Evolutionary conservation across 92 coral and sea anemone genomes (phyloP), one percentile per base, ranked within the genome.

Genomic region (Micromussa lordhowensis): DNA sequence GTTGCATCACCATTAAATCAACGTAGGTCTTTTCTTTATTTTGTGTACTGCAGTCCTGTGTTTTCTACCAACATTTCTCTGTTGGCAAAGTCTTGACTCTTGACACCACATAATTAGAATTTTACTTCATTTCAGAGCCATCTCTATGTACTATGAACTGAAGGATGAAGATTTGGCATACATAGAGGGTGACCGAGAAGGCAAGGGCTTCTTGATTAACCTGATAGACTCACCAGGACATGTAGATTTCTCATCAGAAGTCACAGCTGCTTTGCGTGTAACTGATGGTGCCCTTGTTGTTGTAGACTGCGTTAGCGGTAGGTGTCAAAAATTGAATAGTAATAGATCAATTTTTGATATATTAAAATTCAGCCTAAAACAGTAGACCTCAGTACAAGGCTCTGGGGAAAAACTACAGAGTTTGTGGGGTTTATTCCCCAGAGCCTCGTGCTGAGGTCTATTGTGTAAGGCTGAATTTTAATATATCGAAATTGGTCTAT

Each of bases 231-330:
- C 99, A 22, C 99, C 99, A 49, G 99, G 99, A 88, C 99, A 97
- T 51, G 99, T 97, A 19, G 99, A 97, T 88, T 97, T 97, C 91
- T 97, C 99, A 30, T 97, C 99, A 38, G 99, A 97, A 79, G 99
- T 97, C 1, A 97, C 99, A 58, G 99, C 99, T 89, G 99, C 99
- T 26, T 86, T 97, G 9, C 99, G 99, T 91, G 99, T 97, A 31
- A 97, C 99, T 40, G 99, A 97, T 91, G 99, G 99, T 79, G 99
- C 99, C 35, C 91, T 97, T 72, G 99, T 97, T 59, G 99, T 97
- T 4, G 99, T 97, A 2, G 99, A 97, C 71, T 91, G 97, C 84
- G 96, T 97, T 34, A 97, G 99, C 91, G 99, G 99, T 97, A 83
- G 83, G 99, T 90, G 7, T 55, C 1, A 4, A 49, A 22, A 10